Conservation (phyloP, 2,888 invertebrate genomes). For the Macrophya annulata region DNA sequence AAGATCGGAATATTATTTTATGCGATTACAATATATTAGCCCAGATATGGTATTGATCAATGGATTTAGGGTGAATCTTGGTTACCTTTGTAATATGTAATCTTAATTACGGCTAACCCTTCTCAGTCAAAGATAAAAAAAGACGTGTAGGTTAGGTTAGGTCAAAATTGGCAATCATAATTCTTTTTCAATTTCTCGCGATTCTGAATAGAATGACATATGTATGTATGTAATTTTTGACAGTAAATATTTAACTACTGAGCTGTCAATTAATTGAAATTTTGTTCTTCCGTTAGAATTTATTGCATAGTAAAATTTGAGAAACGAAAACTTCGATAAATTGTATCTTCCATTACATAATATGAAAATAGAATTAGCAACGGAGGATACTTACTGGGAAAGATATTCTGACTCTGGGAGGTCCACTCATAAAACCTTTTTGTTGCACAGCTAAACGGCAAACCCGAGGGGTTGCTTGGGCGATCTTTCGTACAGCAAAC, state of each 20-base stretch:
- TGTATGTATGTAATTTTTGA: neutral
- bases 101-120: neutral
- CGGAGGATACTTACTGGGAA: constrained; percentile 61
- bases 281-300: neutral
- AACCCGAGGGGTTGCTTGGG: constrained; percentile 57
- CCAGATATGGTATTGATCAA: neutral
- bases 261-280: neutral
- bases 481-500: constrained; percentile 57
- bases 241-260: constrained; percentile 2
- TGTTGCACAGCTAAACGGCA: constrained; percentile 58
- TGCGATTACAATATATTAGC: neutral
- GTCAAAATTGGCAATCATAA: neutral
- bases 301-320: neutral
- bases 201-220: neutral
- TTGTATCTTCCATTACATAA: constrained; percentile 59
- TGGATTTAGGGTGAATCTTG: neutral
- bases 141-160: neutral
- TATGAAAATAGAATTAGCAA: constrained; percentile 1
- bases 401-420: constrained; percentile 62
- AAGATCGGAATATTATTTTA: neutral
- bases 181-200: neutral
- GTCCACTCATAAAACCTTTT: constrained; percentile 55
- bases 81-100: neutral
- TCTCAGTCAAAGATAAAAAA: neutral
- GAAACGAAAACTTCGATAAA: constrained; percentile 1